These are phyloP conservation scores for Mamestra brassicae DNA, from an alignment of 2,888 invertebrate genomes.

Conservation along the genomic window DNA sequence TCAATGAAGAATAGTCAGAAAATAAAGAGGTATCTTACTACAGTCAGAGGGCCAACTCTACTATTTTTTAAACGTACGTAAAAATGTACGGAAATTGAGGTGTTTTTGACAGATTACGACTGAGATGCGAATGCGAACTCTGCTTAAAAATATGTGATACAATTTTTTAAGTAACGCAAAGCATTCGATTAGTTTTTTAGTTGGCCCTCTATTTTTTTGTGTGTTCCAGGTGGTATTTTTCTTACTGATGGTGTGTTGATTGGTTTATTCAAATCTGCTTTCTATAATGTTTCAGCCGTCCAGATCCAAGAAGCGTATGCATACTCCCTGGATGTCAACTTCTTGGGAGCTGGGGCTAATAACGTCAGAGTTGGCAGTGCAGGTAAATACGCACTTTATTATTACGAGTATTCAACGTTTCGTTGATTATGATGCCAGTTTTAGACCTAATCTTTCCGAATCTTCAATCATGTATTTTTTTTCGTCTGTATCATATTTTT, in stretches of 20 bases:
- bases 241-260: background rate
- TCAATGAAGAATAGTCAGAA: too few relatives aligned
- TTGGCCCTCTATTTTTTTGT: background rate
- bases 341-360: constrained; percentile 94
- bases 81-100: too few relatives aligned
- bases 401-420: background rate
- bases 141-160: too few relatives aligned
- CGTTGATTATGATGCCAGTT: background rate
- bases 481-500: background rate
- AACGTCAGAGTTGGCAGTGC: constrained; percentile 91
- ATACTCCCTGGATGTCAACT: constrained; percentile 92
- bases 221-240: background rate
- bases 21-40: background rate
- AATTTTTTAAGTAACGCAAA: too few relatives aligned
- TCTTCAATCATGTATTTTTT: background rate
- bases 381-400: constrained; percentile 70
- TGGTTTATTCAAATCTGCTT: background rate
- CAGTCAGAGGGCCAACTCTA: too few relatives aligned
- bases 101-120: too few relatives aligned
- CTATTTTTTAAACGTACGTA: too few relatives aligned
- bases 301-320: constrained; percentile 94
- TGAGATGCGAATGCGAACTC: too few relatives aligned
- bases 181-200: too few relatives aligned
- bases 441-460: background rate
- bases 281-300: constrained; percentile 86